A percentile compares a stretch with the other conserved stretches of the same genome.
Conservation (phyloP, 2,797 vertebrate genomes). For the Malurus splendens region DNA sequence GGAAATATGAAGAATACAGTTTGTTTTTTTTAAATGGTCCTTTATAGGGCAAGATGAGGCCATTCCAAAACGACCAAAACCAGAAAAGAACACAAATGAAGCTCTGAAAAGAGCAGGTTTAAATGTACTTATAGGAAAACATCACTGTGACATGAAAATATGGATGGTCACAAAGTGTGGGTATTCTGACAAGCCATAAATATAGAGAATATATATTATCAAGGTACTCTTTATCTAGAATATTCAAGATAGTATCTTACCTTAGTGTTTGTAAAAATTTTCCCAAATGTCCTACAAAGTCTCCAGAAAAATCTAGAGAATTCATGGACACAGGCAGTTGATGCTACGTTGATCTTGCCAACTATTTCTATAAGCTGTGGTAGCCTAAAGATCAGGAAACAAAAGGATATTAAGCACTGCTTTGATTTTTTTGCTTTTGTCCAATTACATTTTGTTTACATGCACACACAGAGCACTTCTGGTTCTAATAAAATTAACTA, state of each 20-base stretch:
- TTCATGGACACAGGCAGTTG: slow-evolving; percentile 94
- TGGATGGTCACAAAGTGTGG: neutral
- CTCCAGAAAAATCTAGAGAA: slow-evolving; percentile 99
- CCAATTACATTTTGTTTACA: neutral
- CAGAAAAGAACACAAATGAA: neutral
- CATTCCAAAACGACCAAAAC: neutral
- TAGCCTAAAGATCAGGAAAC: slow-evolving; percentile 73
- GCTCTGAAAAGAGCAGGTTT: neutral
- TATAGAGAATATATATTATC: neutral
- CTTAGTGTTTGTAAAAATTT: slow-evolving; percentile 98
- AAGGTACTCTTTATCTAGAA: neutral
- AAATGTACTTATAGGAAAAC: neutral
- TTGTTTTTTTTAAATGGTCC: neutral
- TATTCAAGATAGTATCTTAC: slow-evolving; percentile 58
- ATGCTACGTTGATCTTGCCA: slow-evolving; percentile 92
- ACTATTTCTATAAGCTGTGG: slow-evolving; percentile 96
- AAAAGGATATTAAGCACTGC: neutral
- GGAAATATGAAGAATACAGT: neutral
- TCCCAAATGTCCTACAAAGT: slow-evolving; percentile 95
- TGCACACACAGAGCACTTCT: fast-evolving
- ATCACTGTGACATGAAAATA: neutral
- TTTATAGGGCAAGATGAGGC: neutral
- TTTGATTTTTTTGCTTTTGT: neutral
- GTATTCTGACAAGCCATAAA: fast-evolving
- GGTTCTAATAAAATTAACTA: neutral